phyloP scores from a whole-genome alignment of 2,888 invertebrate genomes.

The Zele albiditarsus region DNA sequence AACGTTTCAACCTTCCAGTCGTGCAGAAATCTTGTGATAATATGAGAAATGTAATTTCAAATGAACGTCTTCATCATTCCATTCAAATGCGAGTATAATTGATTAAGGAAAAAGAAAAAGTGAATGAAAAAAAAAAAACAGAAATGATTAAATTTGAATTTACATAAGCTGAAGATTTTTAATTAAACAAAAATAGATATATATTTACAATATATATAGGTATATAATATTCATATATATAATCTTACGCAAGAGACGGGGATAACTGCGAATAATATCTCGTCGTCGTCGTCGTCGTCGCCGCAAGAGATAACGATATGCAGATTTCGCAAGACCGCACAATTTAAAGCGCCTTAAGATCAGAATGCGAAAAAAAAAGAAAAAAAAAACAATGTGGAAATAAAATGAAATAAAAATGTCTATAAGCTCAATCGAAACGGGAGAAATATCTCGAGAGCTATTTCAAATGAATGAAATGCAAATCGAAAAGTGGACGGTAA shows the following conservation, averaged over 20 bases:
- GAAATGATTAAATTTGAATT: conserved; percentile 1
- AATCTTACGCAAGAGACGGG: conserved; percentile 18
- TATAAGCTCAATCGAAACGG: conserved; percentile 42
- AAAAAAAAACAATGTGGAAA: conserved; percentile 44
- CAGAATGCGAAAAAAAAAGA: conserved; percentile 49
- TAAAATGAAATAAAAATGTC: conserved; percentile 29
- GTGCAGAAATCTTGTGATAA: not conserved
- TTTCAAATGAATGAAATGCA: conserved; percentile 68
- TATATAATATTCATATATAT: not conserved
- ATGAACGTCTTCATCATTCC: not conserved
- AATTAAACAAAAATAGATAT: not conserved
- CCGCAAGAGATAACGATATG: conserved; percentile 67
- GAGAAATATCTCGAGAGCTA: conserved; percentile 54
- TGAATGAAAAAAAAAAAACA: not conserved
- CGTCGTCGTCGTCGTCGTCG: conserved; percentile 19
- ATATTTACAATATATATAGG: not conserved
- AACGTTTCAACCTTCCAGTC: not conserved
- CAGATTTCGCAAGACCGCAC: conserved; percentile 61
- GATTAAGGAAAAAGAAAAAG: not conserved
- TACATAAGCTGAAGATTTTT: not conserved
- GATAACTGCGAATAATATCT: conserved; percentile 34
- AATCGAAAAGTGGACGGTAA: conserved; percentile 68
- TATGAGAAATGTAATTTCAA: not conserved
- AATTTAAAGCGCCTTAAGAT: conserved; percentile 62
- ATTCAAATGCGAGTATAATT: too few species aligned